Evolutionary conservation across 53 echinoderm and acorn worm species (phyloP).

Genomic region (Temnopleurus reevesii): DNA sequence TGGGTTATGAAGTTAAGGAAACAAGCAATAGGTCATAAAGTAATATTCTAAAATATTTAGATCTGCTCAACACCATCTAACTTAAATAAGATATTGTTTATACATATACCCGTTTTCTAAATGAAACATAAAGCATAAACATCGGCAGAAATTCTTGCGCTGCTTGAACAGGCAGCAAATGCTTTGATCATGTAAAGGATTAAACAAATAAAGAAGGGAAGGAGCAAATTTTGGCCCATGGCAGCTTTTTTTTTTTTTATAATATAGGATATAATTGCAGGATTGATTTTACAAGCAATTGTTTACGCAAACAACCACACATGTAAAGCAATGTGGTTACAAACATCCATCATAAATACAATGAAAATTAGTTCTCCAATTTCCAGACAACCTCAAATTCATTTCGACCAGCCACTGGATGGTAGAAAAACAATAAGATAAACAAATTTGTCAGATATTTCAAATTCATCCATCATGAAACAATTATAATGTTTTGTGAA

Average conservation of each 20-base stretch:
- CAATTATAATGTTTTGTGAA: not conserved
- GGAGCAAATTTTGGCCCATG: too few species aligned
- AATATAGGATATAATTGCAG: not conserved
- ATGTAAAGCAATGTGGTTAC: not conserved
- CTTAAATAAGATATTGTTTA: not conserved
- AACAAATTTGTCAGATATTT: not conserved
- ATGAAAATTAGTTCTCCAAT: not conserved
- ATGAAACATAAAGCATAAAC: not conserved
- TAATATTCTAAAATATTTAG: too few species aligned
- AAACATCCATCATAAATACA: not conserved
- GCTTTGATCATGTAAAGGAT: not conserved
- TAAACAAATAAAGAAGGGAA: too few species aligned
- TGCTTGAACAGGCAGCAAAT: not conserved
- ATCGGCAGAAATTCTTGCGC: not conserved
- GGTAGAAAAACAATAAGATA: too few species aligned
- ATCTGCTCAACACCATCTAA: too few species aligned
- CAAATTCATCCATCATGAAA: not conserved
- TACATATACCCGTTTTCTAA: constrained; percentile 37
- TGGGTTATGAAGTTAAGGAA: too few species aligned
- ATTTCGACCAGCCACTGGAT: not conserved
- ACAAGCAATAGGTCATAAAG: too few species aligned
- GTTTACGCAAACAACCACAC: not conserved
- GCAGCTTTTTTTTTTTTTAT: too few species aligned
- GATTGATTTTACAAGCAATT: not conserved
- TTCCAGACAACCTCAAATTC: not conserved